These are phyloP conservation scores for Chrysopilus asiliformis DNA, from an alignment of 2,888 invertebrate genomes.

Conservation along the genomic window DNA sequence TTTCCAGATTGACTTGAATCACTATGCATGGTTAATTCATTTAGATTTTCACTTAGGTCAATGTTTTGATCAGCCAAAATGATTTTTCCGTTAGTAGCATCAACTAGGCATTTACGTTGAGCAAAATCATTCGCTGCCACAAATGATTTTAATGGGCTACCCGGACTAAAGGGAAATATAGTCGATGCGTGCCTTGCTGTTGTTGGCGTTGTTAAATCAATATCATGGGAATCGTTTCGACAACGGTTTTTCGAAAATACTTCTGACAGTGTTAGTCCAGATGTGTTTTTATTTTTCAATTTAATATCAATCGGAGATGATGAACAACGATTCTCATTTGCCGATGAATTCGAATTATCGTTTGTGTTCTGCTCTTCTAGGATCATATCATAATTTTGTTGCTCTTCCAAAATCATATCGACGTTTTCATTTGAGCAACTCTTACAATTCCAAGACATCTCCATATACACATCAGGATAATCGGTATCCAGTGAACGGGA, in stretches of 20 bases:
- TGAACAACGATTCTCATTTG: conserved; percentile 1
- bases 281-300: conserved; percentile 11
- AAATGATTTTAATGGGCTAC: conserved; percentile 42
- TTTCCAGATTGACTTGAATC: too few species aligned
- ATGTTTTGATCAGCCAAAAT: conserved; percentile 20
- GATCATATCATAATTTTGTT: conserved; percentile 5
- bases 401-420: neutral
- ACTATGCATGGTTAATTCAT: conserved; percentile 4
- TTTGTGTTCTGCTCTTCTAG: neutral
- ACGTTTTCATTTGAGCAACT: neutral
- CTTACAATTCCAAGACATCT: conserved; percentile 43
- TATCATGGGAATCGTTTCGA: conserved; percentile 35
- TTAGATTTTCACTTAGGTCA: conserved; percentile 13
- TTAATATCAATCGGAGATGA: conserved; percentile 14
- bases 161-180: conserved; percentile 55
- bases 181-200: conserved; percentile 38
- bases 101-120: conserved; percentile 27
- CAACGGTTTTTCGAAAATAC: conserved; percentile 12
- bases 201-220: conserved; percentile 37
- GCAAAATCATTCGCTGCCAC: conserved; percentile 21
- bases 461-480: conserved; percentile 51
- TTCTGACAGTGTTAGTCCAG: conserved; percentile 14
- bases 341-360: too few species aligned
- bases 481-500: conserved; percentile 22
- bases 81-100: conserved; percentile 28